phyloP scores from a whole-genome alignment of 2,888 invertebrate species.

The Pristionchus arcanus region DNA sequence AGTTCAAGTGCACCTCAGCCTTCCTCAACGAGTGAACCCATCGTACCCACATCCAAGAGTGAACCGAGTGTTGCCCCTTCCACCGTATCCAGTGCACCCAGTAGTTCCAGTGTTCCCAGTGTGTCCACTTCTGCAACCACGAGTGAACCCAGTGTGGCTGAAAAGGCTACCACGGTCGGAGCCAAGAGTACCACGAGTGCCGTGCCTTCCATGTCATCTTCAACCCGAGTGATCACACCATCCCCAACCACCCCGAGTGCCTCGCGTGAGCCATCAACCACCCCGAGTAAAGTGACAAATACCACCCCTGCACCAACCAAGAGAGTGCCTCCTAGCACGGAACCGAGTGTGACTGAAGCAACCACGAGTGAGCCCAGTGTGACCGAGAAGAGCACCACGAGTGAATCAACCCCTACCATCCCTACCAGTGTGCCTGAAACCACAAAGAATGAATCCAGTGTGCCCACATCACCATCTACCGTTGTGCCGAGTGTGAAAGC shows the following conservation, averaged over 20 bases:
- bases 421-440: neutral
- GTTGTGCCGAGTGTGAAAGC: neutral
- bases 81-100: neutral
- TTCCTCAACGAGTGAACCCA: neutral
- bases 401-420: neutral
- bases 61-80: slow-evolving; percentile 11
- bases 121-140: neutral
- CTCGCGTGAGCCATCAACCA: neutral
- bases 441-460: neutral
- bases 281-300: neutral
- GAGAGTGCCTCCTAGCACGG: neutral
- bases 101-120: neutral
- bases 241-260: neutral
- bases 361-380: neutral
- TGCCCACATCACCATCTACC: neutral
- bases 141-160: neutral
- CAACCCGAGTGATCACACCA: neutral
- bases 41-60: neutral
- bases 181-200: neutral
- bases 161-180: neutral
- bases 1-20: neutral
- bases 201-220: too few relatives aligned
- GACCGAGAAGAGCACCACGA: neutral
- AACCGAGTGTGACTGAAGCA: neutral
- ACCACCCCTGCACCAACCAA: neutral